Conservation (phyloP, 1,140 invertebrate species). For the Psilanteris sp. region DNA sequence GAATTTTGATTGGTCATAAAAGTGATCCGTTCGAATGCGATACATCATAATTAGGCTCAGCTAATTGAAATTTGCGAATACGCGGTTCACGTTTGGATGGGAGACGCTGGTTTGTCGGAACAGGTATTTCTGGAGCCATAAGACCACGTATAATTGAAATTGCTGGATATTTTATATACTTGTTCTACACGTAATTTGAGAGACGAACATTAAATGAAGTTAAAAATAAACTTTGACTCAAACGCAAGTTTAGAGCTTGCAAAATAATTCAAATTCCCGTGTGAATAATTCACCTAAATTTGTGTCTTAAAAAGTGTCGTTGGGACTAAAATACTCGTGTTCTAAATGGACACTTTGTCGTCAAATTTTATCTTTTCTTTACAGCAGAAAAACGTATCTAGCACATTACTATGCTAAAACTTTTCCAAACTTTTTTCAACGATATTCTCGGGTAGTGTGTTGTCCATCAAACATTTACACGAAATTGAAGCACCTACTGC, state of each 20-base stretch:
- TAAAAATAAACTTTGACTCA: slow-evolving; percentile 6
- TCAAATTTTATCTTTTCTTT: slow-evolving; percentile 41
- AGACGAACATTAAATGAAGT: slow-evolving; percentile 3
- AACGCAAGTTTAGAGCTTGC: slow-evolving; percentile 2
- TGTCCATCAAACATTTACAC: slow-evolving; percentile 42
- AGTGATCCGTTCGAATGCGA: background rate
- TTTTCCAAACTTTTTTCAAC: slow-evolving; percentile 32
- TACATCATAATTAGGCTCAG: too few species aligned
- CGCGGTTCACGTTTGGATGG: too few species aligned
- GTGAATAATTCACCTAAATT: slow-evolving; percentile 25
- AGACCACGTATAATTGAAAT: too few species aligned
- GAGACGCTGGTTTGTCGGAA: too few species aligned
- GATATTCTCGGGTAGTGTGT: slow-evolving; percentile 27
- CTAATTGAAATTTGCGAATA: too few species aligned
- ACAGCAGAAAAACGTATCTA: slow-evolving; percentile 14
- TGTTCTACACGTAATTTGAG: background rate
- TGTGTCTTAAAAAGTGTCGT: slow-evolving; percentile 15
- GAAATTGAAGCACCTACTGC: slow-evolving; percentile 20
- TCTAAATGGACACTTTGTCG: slow-evolving; percentile 33
- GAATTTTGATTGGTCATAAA: background rate
- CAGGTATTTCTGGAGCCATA: too few species aligned
- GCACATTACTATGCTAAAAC: slow-evolving; percentile 28
- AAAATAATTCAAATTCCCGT: slow-evolving; percentile 14
- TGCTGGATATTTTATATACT: too few species aligned
- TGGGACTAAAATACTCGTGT: slow-evolving; percentile 22